Evolutionary conservation across 2,113 vertebrate genomes (phyloP).

Genomic region (Nibea coibor): DNA sequence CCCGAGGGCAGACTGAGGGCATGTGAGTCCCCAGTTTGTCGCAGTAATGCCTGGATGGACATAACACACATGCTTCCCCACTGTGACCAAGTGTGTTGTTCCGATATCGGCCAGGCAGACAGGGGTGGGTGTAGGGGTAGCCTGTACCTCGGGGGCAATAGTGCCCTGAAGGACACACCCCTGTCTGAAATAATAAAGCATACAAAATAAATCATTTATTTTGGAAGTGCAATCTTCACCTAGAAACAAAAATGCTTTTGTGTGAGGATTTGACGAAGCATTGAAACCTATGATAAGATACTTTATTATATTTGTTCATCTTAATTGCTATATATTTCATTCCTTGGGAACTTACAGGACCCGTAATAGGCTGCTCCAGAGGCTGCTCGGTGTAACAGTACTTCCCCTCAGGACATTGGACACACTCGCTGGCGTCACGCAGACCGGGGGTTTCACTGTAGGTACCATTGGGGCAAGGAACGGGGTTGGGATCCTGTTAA

Average conservation of each 20-base stretch:
- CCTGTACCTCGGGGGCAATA: constrained; percentile 88
- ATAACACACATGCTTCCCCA: constrained; percentile 81
- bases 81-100: constrained; percentile 79
- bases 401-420: constrained; percentile 84
- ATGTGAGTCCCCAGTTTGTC: constrained; percentile 79
- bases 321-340: not conserved
- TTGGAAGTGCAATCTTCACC: not conserved
- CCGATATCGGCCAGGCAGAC: constrained; percentile 85
- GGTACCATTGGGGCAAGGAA: constrained; percentile 90
- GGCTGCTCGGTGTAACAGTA: constrained; percentile 85
- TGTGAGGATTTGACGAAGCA: too few species aligned
- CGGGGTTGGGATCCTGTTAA: constrained; percentile 83
- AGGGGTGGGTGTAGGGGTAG: constrained; percentile 86
- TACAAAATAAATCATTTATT: not conserved
- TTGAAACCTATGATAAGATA: not conserved
- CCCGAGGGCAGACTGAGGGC: constrained; percentile 85
- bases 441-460: constrained; percentile 84
- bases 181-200: constrained; percentile 82
- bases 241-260: not conserved
- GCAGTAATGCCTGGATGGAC: constrained; percentile 86
- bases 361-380: constrained; percentile 80
- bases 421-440: constrained; percentile 83
- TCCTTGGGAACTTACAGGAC: constrained; percentile 82
- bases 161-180: constrained; percentile 88
- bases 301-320: not conserved